Evolutionary conservation across 2,888 invertebrate species (phyloP).

Genomic region (Eupithecia subumbrata): DNA sequence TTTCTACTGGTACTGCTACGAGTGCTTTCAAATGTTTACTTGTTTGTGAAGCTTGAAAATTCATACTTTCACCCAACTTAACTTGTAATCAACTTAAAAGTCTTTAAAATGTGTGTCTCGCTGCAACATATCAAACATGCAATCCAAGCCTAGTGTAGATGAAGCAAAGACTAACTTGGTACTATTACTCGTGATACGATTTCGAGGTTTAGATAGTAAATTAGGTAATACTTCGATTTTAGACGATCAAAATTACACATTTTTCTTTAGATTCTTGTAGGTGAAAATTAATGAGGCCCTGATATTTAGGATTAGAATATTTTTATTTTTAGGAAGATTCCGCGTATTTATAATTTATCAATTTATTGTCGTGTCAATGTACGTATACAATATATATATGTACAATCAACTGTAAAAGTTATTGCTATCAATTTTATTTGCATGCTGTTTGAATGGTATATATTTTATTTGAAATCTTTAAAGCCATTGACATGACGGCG

Average conservation of each 20-base stretch:
- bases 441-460: constrained; percentile 76
- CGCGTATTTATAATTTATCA: constrained; percentile 3
- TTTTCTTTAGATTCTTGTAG: background rate
- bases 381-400: constrained; percentile 58
- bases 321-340: constrained; percentile 1
- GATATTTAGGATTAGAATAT: background rate
- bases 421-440: constrained; percentile 75
- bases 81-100: too few species aligned
- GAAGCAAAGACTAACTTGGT: constrained; percentile 67
- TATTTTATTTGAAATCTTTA: constrained; percentile 73
- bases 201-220: constrained; percentile 48
- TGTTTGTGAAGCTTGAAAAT: background rate
- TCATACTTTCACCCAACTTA: background rate
- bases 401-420: constrained; percentile 73
- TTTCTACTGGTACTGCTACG: background rate
- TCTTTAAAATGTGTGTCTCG: constrained; percentile 13
- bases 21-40: background rate
- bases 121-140: constrained; percentile 65
- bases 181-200: constrained; percentile 69
- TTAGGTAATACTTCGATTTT: constrained; percentile 42
- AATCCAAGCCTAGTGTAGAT: constrained; percentile 59
- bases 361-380: constrained; percentile 38
- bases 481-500: constrained; percentile 43
- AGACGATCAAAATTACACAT: constrained; percentile 6
- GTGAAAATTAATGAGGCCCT: constrained; percentile 7